These are phyloP conservation scores for Porites cylindrica DNA, from an alignment of 92 coral and sea anemone genomes.

Conservation along the genomic window DNA sequence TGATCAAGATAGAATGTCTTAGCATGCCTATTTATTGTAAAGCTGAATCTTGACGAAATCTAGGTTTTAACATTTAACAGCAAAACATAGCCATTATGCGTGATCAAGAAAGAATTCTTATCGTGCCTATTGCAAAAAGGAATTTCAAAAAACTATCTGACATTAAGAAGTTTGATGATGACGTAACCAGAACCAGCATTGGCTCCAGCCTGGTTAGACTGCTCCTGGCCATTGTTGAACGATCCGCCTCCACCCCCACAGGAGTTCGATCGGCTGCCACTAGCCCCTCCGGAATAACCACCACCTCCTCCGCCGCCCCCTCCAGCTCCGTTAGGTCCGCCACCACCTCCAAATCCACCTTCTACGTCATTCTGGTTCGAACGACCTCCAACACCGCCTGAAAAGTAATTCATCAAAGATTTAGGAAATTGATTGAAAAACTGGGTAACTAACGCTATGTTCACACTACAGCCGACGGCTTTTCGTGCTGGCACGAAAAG, in stretches of 20 bases:
- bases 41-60: too few species aligned
- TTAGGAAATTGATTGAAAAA: too few species aligned
- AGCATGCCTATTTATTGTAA: too few species aligned
- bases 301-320: slow-evolving; percentile 97
- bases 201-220: slow-evolving; percentile 81
- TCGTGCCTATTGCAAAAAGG: background rate
- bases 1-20: background rate
- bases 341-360: slow-evolving; percentile 95
- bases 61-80: too few species aligned
- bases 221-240: slow-evolving; percentile 77
- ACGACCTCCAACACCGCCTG: slow-evolving; percentile 88
- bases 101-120: background rate
- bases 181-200: slow-evolving; percentile 83
- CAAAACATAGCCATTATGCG: background rate
- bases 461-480: too few species aligned
- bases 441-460: too few species aligned
- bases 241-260: slow-evolving; percentile 98
- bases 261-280: slow-evolving; percentile 95
- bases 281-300: slow-evolving; percentile 95
- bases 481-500: too few species aligned
- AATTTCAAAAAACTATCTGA: slow-evolving; percentile 46
- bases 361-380: slow-evolving; percentile 87
- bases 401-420: background rate
- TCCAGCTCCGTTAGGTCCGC: slow-evolving; percentile 96
- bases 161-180: slow-evolving; percentile 73